Evolutionary conservation across 2,888 invertebrate species (phyloP).

Genomic region (Sarcophaga caerulescens): DNA sequence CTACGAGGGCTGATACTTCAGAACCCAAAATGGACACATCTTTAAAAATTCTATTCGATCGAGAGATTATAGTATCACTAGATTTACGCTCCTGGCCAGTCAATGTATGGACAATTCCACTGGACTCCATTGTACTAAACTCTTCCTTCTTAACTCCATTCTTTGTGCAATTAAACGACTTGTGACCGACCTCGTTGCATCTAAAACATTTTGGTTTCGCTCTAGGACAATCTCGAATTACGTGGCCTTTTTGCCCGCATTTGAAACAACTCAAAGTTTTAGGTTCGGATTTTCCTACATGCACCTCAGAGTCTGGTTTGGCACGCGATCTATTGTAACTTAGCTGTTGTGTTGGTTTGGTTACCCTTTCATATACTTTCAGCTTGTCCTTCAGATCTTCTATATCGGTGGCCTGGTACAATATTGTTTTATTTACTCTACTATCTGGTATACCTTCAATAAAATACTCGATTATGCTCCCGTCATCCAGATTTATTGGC

Average conservation of each 20-base stretch:
- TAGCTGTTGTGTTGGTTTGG: constrained; percentile 2
- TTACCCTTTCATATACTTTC: constrained; percentile 47
- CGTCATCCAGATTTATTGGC: constrained; percentile 54
- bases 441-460: constrained; percentile 53
- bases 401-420: constrained; percentile 43
- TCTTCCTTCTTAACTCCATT: background rate
- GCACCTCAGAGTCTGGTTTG: background rate
- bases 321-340: background rate
- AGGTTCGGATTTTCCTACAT: background rate
- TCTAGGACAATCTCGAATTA: background rate
- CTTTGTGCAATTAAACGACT: constrained; percentile 31
- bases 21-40: background rate
- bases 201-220: constrained; percentile 22
- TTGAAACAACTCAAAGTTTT: constrained; percentile 5
- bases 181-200: constrained; percentile 18
- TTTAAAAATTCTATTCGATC: background rate
- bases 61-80: background rate
- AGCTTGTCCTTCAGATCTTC: constrained; percentile 36
- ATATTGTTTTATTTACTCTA: constrained; percentile 27
- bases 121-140: too few species aligned
- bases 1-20: background rate
- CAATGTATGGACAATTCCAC: too few species aligned
- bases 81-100: too few species aligned
- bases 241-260: constrained; percentile 16
- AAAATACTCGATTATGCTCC: constrained; percentile 60